phyloP scores from a whole-genome alignment of 2,797 vertebrate genomes.

The Spondyliosoma cantharus region DNA sequence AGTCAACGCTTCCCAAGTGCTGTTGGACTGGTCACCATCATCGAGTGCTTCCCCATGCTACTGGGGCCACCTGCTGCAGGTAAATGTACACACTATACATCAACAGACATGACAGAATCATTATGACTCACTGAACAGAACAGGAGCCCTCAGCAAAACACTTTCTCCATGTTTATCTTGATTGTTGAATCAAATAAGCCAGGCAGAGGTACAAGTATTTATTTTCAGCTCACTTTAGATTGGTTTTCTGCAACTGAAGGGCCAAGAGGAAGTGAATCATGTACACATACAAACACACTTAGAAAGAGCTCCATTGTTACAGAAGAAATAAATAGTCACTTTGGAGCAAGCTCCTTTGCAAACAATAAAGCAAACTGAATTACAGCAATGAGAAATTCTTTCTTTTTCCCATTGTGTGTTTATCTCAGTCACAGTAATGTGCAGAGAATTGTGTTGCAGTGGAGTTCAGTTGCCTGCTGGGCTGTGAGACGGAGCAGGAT shows the following conservation, averaged over 20 bases:
- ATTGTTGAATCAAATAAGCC: conserved; percentile 1
- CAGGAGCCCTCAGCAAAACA: not conserved
- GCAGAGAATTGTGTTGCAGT: conserved; percentile 38
- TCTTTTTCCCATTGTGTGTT: conserved; percentile 8
- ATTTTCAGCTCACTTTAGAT: conserved; percentile 22
- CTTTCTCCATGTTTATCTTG: not conserved
- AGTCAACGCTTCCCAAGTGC: conserved; percentile 83
- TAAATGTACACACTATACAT: conserved; percentile 58
- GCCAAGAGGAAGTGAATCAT: conserved; percentile 15
- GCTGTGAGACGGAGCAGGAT: conserved; percentile 67
- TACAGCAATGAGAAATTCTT: not conserved
- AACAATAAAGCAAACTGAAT: conserved; percentile 33
- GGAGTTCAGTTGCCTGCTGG: conserved; percentile 44
- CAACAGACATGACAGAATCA: not conserved
- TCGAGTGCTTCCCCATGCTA: conserved; percentile 86
- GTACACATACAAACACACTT: not conserved
- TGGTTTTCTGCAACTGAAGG: not conserved
- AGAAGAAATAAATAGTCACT: conserved; percentile 15
- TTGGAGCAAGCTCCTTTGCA: conserved; percentile 23
- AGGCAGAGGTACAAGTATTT: conserved; percentile 3
- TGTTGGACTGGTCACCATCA: conserved; percentile 87
- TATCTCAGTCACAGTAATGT: conserved; percentile 14
- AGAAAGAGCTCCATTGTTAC: not conserved
- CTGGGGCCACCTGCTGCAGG: conserved; percentile 88
- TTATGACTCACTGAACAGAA: not conserved